Base-by-base conservation (phyloP, 2,113 vertebrate genomes). In the Pungitius pungitius region DNA sequence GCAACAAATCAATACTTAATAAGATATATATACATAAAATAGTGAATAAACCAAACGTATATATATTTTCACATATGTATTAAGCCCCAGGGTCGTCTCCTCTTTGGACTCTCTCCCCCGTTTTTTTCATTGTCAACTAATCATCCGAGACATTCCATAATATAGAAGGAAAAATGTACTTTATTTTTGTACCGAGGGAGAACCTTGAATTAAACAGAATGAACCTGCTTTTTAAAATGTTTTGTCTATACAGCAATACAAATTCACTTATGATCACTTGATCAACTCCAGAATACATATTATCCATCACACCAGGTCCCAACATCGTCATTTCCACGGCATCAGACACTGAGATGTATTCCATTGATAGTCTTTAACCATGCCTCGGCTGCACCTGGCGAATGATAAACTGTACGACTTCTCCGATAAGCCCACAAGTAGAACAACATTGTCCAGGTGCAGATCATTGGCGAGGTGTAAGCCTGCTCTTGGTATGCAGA, bases 391-490 rank as follows among this genome's bases (percentile, higher is more conserved):
- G 90, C 88, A 93, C 83, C 88, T 90, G 91, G 85, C 75, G 65
- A 88, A 87, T 87, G 86, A 90, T 90, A 89, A 92, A 90, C 90
- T 65, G 74, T 84, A 88, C 64, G 82, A 86, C 73, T 85, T 73
- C 37, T 52, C 55, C 55, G 88, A 92, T 91, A 92, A 93, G 88
- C 78, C 66, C 71, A 71, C 72, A 76, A 88, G 84, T 89, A 86
- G 84, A 87, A 89, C 85, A 92, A 89, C 85, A 87, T 73, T 80
- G 88, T 86, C 91, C 91, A 91, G 89, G 93, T 94, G 93, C 89
- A 89, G 80, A 86, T 91, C 84, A 85, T 86, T 88, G 88, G 77
- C 45, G 60, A 76, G 82, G 83, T 49, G 77, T 84, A 88, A 92
- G 86, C 75, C 69, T 68, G 58, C 78, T 90, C 88, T 92, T 92